phyloP scores from a whole-genome alignment of 2,888 invertebrate genomes.

The Coelinius sp. region DNA sequence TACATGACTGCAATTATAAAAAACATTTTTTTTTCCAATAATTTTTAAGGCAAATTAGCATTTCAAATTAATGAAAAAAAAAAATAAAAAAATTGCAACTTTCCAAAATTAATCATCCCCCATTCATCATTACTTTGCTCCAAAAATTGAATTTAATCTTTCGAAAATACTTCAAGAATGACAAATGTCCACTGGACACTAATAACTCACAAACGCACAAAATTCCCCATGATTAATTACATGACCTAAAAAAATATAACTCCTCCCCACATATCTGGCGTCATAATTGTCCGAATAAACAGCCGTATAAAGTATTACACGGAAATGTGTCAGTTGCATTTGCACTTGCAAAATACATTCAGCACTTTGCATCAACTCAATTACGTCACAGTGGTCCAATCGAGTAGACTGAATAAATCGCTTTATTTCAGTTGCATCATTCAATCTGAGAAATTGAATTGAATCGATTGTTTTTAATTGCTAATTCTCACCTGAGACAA shows the following conservation, averaged over 20 bases:
- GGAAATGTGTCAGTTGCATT: conserved; percentile 9
- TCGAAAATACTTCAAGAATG: background rate
- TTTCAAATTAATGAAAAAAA: no score
- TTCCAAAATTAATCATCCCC: no score
- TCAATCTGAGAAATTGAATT: background rate
- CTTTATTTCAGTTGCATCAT: conserved; percentile 41
- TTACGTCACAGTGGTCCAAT: conserved; percentile 42
- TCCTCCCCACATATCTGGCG: background rate
- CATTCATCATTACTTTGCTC: no score
- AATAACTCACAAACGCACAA: background rate
- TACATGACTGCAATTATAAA: no score
- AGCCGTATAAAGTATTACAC: background rate
- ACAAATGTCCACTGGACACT: background rate
- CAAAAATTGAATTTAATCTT: no score
- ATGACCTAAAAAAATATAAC: background rate
- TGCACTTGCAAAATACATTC: conserved; percentile 35
- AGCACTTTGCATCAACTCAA: conserved; percentile 45
- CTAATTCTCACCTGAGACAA: conserved; percentile 23
- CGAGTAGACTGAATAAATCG: conserved; percentile 44
- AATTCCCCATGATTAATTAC: conserved; percentile 6
- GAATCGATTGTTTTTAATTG: conserved; percentile 39
- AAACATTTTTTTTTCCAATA: no score
- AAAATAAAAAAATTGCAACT: no score
- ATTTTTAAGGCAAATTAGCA: no score
- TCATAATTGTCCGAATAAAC: conserved; percentile 7